A percentile compares a stretch with the other conserved stretches of the same genome.
Conservation (phyloP, 2,888 invertebrate species). For the Idaea biselata region DNA sequence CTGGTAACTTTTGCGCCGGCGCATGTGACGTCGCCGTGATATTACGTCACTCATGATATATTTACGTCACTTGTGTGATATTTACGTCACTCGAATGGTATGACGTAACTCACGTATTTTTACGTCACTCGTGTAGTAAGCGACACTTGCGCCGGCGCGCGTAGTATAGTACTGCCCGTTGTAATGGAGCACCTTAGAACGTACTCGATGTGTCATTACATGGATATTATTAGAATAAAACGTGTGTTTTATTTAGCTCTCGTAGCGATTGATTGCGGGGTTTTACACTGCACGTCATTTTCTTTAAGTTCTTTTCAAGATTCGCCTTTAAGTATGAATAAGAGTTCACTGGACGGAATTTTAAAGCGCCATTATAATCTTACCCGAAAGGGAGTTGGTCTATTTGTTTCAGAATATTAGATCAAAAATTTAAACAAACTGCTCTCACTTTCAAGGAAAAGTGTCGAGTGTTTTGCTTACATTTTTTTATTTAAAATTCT, state of each 20-base stretch:
- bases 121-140: slow-evolving; percentile 17
- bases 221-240: slow-evolving; percentile 74
- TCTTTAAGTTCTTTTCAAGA: neutral
- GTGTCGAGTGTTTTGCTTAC: no score
- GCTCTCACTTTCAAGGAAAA: no score
- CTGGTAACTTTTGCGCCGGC: slow-evolving; percentile 52
- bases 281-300: slow-evolving; percentile 12
- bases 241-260: slow-evolving; percentile 76
- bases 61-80: neutral
- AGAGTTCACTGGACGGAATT: no score
- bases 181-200: slow-evolving; percentile 70
- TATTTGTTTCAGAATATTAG: no score
- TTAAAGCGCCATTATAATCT: no score
- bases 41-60: slow-evolving; percentile 11
- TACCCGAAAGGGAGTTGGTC: no score
- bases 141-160: slow-evolving; percentile 13
- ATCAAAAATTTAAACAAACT: no score
- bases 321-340: neutral
- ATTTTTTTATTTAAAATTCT: no score
- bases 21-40: slow-evolving; percentile 32
- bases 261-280: slow-evolving; percentile 49
- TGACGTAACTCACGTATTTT: no score
- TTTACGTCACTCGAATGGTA: neutral
- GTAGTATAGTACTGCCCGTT: slow-evolving; percentile 72
- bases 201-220: slow-evolving; percentile 77